These are phyloP conservation scores for Ophiothrix spiculata DNA, from an alignment of 35 echinoderm and acorn worm species.

Conservation along the genomic window DNA sequence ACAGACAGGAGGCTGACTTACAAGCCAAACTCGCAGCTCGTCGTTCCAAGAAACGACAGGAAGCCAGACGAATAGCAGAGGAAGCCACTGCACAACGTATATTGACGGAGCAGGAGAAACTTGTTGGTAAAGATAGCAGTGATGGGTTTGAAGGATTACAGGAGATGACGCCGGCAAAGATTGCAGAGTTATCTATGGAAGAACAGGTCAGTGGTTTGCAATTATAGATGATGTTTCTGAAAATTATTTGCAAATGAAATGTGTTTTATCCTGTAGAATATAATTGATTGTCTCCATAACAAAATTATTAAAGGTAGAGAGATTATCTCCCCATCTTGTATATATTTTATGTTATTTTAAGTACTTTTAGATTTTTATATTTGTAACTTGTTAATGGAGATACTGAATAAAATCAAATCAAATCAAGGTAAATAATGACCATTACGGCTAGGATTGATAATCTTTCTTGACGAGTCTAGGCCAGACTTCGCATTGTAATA, in stretches of 20 bases:
- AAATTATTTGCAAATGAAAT: not conserved
- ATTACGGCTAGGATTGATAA: no score
- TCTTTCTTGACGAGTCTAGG: no score
- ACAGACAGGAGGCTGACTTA: slow-evolving; percentile 74
- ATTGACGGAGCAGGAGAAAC: slow-evolving; percentile 70
- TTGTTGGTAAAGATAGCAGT: slow-evolving; percentile 25
- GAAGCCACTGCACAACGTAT: slow-evolving; percentile 77
- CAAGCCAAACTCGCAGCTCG: slow-evolving; percentile 65
- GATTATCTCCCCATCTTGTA: no score
- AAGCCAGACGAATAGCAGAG: slow-evolving; percentile 56
- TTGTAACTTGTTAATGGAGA: no score
- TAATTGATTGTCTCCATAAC: not conserved
- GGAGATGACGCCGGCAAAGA: slow-evolving; percentile 52
- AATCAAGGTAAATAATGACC: no score
- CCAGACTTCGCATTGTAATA: no score
- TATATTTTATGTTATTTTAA: no score
- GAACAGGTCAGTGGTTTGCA: slow-evolving; percentile 79
- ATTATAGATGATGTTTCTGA: not conserved
- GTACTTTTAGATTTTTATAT: no score
- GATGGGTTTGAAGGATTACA: slow-evolving; percentile 45
- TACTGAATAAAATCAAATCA: no score
- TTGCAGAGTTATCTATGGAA: slow-evolving; percentile 82
- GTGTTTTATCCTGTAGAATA: not conserved
- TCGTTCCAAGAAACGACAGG: slow-evolving; percentile 46
- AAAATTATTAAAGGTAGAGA: no score